Evolutionary conservation across 2,888 invertebrate genomes (phyloP).

Genomic region (Romanomermis culicivorax): DNA sequence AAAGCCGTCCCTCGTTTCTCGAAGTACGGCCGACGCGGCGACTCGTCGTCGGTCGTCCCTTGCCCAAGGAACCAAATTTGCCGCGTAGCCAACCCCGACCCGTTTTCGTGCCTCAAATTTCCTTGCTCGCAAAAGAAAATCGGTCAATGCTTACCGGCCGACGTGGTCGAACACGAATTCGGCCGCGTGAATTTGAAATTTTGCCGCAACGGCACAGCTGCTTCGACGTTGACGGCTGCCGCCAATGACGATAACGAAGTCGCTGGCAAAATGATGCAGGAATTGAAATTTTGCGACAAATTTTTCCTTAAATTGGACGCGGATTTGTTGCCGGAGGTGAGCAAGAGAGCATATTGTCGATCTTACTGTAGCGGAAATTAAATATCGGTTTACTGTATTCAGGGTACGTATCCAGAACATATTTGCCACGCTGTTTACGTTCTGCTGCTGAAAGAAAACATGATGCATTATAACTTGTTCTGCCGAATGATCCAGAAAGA

Average conservation of each 20-base stretch:
- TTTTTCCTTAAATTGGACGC: constrained; percentile 2
- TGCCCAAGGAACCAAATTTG: not conserved
- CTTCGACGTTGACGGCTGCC: not conserved
- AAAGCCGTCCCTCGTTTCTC: too few relatives aligned
- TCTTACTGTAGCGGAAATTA: too few relatives aligned
- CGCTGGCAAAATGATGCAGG: not conserved
- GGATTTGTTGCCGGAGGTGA: constrained; percentile 4
- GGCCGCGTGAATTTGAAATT: not conserved
- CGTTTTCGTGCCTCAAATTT: not conserved
- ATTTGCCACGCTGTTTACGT: constrained; percentile 2
- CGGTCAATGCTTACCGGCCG: not conserved
- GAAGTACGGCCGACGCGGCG: too few relatives aligned
- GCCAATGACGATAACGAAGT: not conserved
- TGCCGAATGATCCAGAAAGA: not conserved
- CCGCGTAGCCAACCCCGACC: not conserved
- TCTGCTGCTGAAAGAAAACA: constrained; percentile 5
- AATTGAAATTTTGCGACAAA: constrained; percentile 1
- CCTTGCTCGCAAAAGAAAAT: not conserved
- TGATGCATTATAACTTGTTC: not conserved
- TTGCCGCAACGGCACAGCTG: not conserved
- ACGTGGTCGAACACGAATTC: not conserved
- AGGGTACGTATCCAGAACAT: constrained; percentile 3
- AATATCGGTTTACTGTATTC: too few relatives aligned
- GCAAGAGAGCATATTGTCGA: not conserved
- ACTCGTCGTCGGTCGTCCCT: not conserved